Percentiles rank a stretch among this genome's conserved stretches.
Conservation (phyloP, 64 coral and sea anemone genomes). For the Montipora foliosa region DNA sequence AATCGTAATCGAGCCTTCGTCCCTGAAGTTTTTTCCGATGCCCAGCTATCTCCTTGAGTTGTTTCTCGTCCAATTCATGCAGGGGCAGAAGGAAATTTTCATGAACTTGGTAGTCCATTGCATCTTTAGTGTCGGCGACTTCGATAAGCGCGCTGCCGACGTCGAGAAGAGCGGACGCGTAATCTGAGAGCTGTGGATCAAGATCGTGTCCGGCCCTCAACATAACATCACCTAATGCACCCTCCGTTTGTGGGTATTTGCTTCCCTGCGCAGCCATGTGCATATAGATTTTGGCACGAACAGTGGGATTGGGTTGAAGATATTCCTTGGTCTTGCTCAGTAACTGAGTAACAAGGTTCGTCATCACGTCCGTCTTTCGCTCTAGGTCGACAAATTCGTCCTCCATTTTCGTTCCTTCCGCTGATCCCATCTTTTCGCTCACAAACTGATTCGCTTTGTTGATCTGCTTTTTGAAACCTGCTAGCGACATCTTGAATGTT, state of each 20-base stretch:
- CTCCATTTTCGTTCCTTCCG: slow-evolving; percentile 93
- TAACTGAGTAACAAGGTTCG: slow-evolving; percentile 77
- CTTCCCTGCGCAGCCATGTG: slow-evolving; percentile 65
- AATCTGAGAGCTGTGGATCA: slow-evolving; percentile 67
- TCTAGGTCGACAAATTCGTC: slow-evolving; percentile 89
- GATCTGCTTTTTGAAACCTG: slow-evolving; percentile 94
- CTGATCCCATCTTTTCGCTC: slow-evolving; percentile 93
- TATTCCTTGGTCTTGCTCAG: slow-evolving; percentile 88
- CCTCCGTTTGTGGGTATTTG: slow-evolving; percentile 78
- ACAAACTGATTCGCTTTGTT: slow-evolving; percentile 98
- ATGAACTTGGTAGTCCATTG: slow-evolving; percentile 74
- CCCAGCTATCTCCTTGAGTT: slow-evolving; percentile 78
- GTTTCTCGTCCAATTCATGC: slow-evolving; percentile 70
- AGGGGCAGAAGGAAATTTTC: slow-evolving; percentile 84
- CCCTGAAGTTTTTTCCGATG: slow-evolving; percentile 93
- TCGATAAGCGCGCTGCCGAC: slow-evolving; percentile 85
- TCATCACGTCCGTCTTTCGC: slow-evolving; percentile 89
- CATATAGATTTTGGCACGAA: slow-evolving; percentile 90
- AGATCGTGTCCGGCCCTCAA: slow-evolving; percentile 84
- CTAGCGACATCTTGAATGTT: slow-evolving; percentile 61
- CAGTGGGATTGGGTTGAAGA: slow-evolving; percentile 85
- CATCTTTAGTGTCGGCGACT: slow-evolving; percentile 72
- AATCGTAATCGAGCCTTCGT: slow-evolving; percentile 86
- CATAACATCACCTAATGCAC: slow-evolving; percentile 83
- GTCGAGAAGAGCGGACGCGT: slow-evolving; percentile 85